A percentile compares a stretch with the other conserved stretches of the same genome.
Conservation (phyloP, 1,140 invertebrate species). For the Hyles euphorbiae region DNA sequence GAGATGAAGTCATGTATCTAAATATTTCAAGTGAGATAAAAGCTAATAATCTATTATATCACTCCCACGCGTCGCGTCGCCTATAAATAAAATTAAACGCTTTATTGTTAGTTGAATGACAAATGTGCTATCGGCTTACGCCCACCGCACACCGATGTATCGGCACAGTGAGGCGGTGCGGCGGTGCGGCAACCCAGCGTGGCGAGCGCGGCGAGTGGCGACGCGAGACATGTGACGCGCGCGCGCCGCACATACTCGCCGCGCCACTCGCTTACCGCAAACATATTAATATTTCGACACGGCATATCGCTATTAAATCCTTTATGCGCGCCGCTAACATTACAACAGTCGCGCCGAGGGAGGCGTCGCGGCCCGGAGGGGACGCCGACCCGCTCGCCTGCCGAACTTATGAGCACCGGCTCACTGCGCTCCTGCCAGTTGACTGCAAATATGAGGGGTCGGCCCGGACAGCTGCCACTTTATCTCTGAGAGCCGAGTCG, state of each 20-base stretch:
- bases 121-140: constrained; percentile 57
- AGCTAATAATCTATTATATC: constrained; percentile 43
- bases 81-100: constrained; percentile 60
- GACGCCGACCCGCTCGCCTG: constrained; percentile 9
- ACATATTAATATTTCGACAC: constrained; percentile 68
- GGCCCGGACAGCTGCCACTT: constrained; percentile 49
- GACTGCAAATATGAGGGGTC: constrained; percentile 50
- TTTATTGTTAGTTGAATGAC: constrained; percentile 64
- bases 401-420: constrained; percentile 34
- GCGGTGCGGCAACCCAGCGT: too few relatives aligned
- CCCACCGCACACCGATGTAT: constrained; percentile 28
- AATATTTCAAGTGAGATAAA: constrained; percentile 30
- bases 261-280: constrained; percentile 46
- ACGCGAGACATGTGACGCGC: background rate
- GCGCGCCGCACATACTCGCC: constrained; percentile 19
- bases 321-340: constrained; percentile 46
- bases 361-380: constrained; percentile 42
- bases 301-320: constrained; percentile 61
- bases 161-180: too few relatives aligned
- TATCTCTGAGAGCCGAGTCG: constrained; percentile 37
- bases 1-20: constrained; percentile 28
- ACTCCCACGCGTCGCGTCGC: constrained; percentile 51
- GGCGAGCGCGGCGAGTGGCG: too few relatives aligned
- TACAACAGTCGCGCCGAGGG: constrained; percentile 36
- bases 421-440: constrained; percentile 37